Evolutionary conservation across 1,140 invertebrate genomes (phyloP).

Genomic region (Dinoponera quadriceps): DNA sequence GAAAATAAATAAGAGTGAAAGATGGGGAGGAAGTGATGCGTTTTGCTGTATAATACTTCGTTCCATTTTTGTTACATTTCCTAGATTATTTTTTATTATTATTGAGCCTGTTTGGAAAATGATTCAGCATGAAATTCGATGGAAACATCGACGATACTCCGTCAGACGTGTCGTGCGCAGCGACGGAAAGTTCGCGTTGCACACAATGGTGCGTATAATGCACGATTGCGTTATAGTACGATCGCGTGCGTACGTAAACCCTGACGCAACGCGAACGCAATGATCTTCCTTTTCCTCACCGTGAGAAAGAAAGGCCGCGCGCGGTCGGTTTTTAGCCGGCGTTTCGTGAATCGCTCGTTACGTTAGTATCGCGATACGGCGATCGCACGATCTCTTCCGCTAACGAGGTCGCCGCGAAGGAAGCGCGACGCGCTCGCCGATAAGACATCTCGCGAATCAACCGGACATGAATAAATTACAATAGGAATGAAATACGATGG

Average conservation of each 20-base stretch:
- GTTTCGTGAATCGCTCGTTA: constrained; percentile 22
- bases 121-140: not conserved
- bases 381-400: not conserved
- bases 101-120: not conserved
- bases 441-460: constrained; percentile 4
- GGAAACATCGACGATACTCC: not conserved
- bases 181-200: constrained; percentile 22
- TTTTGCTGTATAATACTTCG: too few relatives aligned
- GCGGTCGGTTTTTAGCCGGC: not conserved
- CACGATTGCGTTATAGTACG: not conserved
- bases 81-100: too few relatives aligned
- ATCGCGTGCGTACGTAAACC: constrained; percentile 26
- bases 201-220: constrained; percentile 40
- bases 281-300: constrained; percentile 11
- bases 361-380: not conserved
- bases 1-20: too few relatives aligned
- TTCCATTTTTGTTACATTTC: too few relatives aligned
- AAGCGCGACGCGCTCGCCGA: not conserved
- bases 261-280: constrained; percentile 14
- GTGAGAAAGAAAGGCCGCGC: constrained; percentile 47
- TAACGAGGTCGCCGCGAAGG: constrained; percentile 8
- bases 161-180: not conserved
- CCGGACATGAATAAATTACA: not conserved
- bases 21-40: too few relatives aligned
- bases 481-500: not conserved